Base-by-base conservation (phyloP, 2,797 vertebrate genomes). In the Leontocebus nigricollis region DNA sequence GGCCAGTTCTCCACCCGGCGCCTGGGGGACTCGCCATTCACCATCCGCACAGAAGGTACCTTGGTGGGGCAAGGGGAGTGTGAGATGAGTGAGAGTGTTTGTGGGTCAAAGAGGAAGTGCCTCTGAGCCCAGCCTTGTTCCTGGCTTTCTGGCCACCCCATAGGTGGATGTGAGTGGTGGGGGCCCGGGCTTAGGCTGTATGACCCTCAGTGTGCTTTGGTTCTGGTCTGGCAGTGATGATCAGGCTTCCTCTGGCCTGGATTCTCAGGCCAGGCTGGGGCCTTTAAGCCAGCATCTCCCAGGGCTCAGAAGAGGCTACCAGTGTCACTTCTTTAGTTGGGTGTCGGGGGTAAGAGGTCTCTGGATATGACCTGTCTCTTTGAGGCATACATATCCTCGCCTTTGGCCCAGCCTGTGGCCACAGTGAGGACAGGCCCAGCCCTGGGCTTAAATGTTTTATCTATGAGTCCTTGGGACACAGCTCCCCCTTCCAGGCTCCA, bases 1-100 rank as follows among this genome's bases (percentile, higher is more conserved):
- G 99, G 99, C 96, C 99, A 99, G 98, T 99, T 99, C 98, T 99
- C 99, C 0, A 98, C 99, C 98, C 99, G 99, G 98, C 99, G 99
- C 96, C 98, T 99, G 48, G 99, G 99, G 95, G 99, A 99, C 97
- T 99, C 99, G 0, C 99, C 99, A 44, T 99, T 99, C 98, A 99
- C 99, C 97, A 98, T 99, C 97, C 99, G 99, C 95, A 99, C 99
- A 0, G 99, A 99, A 99, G 99, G 99, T 99, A 99, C 92, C 55
- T 83, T 22, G 41, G n/a, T 44, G 90, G 87, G 26, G 11, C 8
- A 4, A 27, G 41, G 89, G 26, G 27, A 0, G 24, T 59, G 17
- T 7, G 12, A 52, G 15, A 13, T 17, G 55, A 57, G 10, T 7
- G 30, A 6, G 1, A 36, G 36, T 36, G 52, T 41, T 14, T 26